Evolutionary conservation across 1,140 invertebrate genomes (phyloP).

Genomic region (Oedothorax gibbosus): DNA sequence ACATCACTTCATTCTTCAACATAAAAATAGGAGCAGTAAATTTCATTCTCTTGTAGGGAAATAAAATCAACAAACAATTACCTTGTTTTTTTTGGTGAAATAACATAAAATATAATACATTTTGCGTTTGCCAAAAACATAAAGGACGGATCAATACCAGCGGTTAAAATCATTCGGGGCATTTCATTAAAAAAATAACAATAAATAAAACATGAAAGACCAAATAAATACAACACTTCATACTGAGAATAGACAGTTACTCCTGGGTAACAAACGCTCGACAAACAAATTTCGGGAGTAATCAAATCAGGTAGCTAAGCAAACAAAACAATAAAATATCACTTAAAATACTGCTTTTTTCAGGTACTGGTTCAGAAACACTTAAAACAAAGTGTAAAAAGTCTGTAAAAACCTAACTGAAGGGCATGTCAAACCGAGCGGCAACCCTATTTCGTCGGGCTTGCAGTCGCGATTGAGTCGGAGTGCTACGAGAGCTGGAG

Average conservation of each 20-base stretch:
- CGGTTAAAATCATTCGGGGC: constrained; percentile 17
- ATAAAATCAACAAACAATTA: constrained; percentile 38
- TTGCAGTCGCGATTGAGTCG: background rate
- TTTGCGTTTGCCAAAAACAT: background rate
- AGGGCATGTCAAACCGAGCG: constrained; percentile 48
- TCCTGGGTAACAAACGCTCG: background rate
- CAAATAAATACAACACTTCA: constrained; percentile 8
- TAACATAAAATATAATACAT: no score
- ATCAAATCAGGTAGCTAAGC: constrained; percentile 11
- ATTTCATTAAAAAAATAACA: constrained; percentile 24
- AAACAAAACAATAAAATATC: constrained; percentile 35
- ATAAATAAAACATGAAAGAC: constrained; percentile 24
- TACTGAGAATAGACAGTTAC: background rate
- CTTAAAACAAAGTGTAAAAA: constrained; percentile 28
- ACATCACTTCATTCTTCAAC: background rate
- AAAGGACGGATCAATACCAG: background rate
- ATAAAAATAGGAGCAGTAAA: constrained; percentile 3
- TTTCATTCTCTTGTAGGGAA: constrained; percentile 9
- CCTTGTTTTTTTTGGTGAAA: constrained; percentile 1
- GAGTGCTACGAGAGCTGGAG: constrained; percentile 52
- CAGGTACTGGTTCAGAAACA: constrained; percentile 12
- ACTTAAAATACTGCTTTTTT: constrained; percentile 30
- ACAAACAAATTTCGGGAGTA: constrained; percentile 13
- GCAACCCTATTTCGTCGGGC: constrained; percentile 42
- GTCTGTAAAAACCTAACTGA: constrained; percentile 29